Conservation (phyloP, 2,113 vertebrate species). For the Ictidomys tridecemlineatus region DNA sequence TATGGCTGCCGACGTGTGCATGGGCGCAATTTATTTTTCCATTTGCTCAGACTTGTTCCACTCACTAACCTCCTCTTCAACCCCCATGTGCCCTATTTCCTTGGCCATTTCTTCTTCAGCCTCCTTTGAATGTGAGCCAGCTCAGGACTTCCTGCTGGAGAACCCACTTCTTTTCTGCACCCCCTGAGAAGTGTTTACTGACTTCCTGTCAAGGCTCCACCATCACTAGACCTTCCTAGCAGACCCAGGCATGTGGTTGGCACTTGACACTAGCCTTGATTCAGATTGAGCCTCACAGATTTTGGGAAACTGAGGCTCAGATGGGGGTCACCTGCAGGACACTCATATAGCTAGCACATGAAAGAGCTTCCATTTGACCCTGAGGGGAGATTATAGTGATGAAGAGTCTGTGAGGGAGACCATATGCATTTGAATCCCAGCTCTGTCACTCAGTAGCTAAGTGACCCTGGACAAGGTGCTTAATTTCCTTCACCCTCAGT, state of each 20-base stretch:
- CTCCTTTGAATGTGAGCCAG: neutral
- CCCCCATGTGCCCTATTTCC: neutral
- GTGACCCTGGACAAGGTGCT: neutral
- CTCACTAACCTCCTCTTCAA: neutral
- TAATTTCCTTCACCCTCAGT: neutral
- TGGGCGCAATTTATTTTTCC: neutral
- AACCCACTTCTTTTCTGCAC: neutral
- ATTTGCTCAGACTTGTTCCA: neutral
- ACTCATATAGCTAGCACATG: neutral
- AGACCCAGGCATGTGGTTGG: neutral
- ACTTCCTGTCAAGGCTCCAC: neutral
- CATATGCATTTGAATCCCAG: neutral
- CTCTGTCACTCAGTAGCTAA: neutral
- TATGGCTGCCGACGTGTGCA: neutral
- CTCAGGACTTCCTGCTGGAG: neutral
- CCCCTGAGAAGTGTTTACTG: neutral
- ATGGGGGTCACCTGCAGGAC: neutral
- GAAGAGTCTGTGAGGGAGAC: neutral
- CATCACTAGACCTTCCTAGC: neutral
- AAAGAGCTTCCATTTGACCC: neutral
- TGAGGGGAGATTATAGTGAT: neutral
- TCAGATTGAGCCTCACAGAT: neutral
- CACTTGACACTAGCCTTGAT: neutral
- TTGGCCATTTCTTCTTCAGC: neutral
- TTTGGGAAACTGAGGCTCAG: neutral